These are phyloP conservation scores for Erynnis tages DNA, from an alignment of 2,888 invertebrate species.

Conservation along the genomic window DNA sequence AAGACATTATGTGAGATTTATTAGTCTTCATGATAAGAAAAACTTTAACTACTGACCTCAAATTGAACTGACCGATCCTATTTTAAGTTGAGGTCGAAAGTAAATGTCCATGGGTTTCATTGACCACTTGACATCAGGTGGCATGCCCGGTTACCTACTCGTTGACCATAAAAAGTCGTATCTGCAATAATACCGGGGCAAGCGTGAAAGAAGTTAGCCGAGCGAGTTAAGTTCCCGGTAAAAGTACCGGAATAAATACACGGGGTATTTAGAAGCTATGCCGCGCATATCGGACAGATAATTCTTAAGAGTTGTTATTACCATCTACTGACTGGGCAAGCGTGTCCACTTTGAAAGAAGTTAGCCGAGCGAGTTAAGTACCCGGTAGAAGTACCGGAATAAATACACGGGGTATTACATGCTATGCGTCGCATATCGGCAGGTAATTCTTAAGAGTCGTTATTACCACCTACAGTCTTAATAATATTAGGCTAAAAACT, in stretches of 20 bases:
- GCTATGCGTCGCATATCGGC: constrained; percentile 41
- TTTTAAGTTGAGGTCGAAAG: no score
- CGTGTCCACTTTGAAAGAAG: constrained; percentile 43
- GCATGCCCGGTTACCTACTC: no score
- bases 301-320: constrained; percentile 42
- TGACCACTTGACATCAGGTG: no score
- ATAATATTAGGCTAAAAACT: constrained; percentile 24
- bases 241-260: constrained; percentile 73
- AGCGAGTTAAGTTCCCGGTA: constrained; percentile 56
- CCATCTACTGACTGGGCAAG: constrained; percentile 28
- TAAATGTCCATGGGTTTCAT: no score
- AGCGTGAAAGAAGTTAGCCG: constrained; percentile 42
- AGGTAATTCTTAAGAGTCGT: constrained; percentile 40
- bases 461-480: constrained; percentile 36
- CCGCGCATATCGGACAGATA: constrained; percentile 43
- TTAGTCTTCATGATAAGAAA: no score
- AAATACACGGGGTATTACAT: constrained; percentile 62
- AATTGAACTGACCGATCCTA: no score
- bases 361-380: constrained; percentile 46
- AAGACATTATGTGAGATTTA: no score
- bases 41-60: no score
- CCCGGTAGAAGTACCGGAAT: constrained; percentile 72
- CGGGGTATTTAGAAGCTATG: constrained; percentile 54
- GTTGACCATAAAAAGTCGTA: no score
- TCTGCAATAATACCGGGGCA: constrained; percentile 28